Conservation (phyloP, 2,113 vertebrate species). For the Brienomyrus longianalis region DNA sequence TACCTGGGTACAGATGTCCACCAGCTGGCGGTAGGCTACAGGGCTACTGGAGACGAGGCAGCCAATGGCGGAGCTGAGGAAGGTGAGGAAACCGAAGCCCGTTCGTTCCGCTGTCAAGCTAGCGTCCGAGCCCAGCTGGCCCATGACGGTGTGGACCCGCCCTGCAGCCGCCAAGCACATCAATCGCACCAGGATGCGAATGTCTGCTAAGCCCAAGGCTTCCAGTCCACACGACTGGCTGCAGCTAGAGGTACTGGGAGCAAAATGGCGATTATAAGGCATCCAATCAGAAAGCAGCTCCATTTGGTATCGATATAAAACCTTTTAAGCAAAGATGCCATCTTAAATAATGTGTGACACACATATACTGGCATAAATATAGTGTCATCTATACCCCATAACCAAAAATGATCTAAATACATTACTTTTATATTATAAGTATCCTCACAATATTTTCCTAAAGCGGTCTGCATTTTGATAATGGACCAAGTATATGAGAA, state of each 20-base stretch:
- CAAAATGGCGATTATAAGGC: not conserved
- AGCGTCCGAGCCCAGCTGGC: conserved; percentile 35
- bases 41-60: conserved; percentile 62
- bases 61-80: conserved; percentile 66
- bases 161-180: conserved; percentile 66
- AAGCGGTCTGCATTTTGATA: not conserved
- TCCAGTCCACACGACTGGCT: conserved; percentile 63
- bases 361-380: not conserved
- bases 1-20: conserved; percentile 71
- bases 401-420: not conserved
- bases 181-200: conserved; percentile 65
- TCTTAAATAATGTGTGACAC: not conserved
- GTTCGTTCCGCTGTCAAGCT: conserved; percentile 40
- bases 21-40: conserved; percentile 59
- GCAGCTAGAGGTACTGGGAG: conserved; percentile 47
- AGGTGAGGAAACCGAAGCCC: conserved; percentile 57
- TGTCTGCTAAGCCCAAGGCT: conserved; percentile 66
- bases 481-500: not conserved
- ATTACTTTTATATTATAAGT: not conserved
- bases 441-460: not conserved
- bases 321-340: not conserved
- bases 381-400: not conserved
- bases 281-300: not conserved
- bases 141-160: conserved; percentile 52
- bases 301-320: not conserved